Conservation (phyloP, 2,113 vertebrate species). For the Sterrhoptilus dennistouni region DNA sequence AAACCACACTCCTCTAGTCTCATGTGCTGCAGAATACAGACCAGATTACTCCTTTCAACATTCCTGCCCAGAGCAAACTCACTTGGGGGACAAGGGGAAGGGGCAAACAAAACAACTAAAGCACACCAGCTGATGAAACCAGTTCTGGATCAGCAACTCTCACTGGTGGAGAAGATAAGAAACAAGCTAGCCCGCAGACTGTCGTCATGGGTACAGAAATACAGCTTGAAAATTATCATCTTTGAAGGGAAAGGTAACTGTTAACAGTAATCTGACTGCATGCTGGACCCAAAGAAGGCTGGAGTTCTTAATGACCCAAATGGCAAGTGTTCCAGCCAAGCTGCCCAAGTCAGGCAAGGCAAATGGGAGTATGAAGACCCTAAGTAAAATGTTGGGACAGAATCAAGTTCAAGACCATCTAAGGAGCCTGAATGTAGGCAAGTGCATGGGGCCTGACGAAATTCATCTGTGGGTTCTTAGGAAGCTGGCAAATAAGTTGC, state of each 20-base stretch:
- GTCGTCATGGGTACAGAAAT: neutral
- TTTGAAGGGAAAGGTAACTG: neutral
- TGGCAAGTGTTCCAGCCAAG: neutral
- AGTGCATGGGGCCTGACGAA: neutral
- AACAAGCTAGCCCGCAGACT: neutral
- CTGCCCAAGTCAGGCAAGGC: neutral
- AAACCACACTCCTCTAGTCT: neutral
- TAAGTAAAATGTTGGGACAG: neutral
- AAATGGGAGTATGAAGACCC: neutral
- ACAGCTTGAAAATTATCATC: accelerated
- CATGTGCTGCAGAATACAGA: neutral
- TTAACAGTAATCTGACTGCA: neutral
- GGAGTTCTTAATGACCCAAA: neutral
- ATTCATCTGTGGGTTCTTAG: neutral
- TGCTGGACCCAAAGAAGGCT: neutral
- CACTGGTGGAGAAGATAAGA: neutral
- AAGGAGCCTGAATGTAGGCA: neutral
- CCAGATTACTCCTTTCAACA: neutral
- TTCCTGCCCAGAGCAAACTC: neutral
- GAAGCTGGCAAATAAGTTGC: neutral
- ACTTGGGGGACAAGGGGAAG: accelerated
- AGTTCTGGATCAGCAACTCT: neutral
- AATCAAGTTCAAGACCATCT: neutral
- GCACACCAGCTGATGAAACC: neutral
- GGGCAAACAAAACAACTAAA: neutral